phyloP scores from a whole-genome alignment of 2,113 vertebrate genomes.

The Nipponia nippon region DNA sequence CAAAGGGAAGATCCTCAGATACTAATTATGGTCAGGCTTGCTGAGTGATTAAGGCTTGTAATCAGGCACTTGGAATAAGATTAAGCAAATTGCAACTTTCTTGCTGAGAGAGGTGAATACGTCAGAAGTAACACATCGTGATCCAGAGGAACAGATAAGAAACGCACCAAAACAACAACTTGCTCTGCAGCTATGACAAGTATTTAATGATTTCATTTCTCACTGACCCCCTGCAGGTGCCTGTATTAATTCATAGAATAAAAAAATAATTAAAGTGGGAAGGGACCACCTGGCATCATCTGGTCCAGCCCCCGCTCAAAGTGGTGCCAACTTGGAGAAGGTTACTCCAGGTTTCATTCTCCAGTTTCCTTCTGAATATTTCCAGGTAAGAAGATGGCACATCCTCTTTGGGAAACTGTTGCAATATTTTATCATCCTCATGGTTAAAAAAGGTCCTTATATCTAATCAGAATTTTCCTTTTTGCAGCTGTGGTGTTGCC shows the following conservation, averaged over 20 bases:
- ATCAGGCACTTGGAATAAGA: constrained; percentile 45
- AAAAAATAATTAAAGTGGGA: neutral
- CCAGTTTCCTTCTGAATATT: neutral
- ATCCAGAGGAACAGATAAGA: neutral
- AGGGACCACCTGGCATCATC: neutral
- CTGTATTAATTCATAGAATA: neutral
- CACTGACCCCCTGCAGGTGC: neutral
- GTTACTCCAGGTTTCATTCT: neutral
- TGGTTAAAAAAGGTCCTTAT: neutral
- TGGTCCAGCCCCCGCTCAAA: neutral
- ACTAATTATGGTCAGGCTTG: neutral
- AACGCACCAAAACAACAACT: neutral
- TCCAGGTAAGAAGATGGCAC: neutral
- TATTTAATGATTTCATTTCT: neutral
- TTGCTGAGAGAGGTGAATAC: neutral
- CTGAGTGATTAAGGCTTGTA: constrained; percentile 34
- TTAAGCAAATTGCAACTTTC: constrained; percentile 5
- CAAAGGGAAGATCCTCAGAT: neutral
- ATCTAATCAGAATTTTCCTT: neutral
- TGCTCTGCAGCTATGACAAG: neutral
- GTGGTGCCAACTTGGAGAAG: neutral
- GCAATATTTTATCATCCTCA: neutral
- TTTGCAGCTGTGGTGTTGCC: neutral
- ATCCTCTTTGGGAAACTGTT: neutral
- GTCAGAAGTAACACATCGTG: neutral